phyloP scores from a whole-genome alignment of 2,113 vertebrate species.

The Eretmochelys imbricata region DNA sequence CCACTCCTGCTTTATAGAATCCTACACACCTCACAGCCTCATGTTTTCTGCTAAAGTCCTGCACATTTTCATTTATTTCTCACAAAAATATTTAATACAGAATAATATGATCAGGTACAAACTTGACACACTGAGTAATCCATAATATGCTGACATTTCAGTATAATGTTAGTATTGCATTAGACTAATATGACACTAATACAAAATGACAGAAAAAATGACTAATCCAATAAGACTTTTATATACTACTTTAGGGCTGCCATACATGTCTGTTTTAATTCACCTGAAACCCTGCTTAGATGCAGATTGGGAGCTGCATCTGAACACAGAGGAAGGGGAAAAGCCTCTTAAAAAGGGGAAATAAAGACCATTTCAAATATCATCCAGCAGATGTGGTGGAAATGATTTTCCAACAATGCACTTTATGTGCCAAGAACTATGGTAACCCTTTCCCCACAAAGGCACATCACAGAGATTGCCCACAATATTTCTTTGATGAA shows the following conservation, averaged over 20 bases:
- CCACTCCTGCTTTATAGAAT: neutral
- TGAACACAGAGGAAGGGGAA: neutral
- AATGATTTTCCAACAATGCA: neutral
- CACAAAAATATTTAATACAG: constrained; percentile 31
- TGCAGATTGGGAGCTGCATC: constrained; percentile 10
- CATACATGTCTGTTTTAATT: constrained; percentile 77
- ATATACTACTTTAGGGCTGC: constrained; percentile 74
- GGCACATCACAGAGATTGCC: neutral
- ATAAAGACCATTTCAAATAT: neutral
- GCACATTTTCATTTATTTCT: neutral
- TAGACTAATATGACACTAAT: constrained; percentile 83
- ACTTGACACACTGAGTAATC: constrained; percentile 79
- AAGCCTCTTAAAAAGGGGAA: neutral
- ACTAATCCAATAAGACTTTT: constrained; percentile 82
- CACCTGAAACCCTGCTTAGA: constrained; percentile 72
- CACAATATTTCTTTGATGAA: neutral
- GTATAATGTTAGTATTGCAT: constrained; percentile 79
- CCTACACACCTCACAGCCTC: neutral
- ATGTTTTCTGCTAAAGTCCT: neutral
- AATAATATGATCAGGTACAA: constrained; percentile 77
- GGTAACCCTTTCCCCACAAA: neutral
- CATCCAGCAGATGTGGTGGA: neutral
- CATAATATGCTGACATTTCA: constrained; percentile 82
- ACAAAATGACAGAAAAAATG: constrained; percentile 79
- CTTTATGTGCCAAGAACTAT: neutral